Conservation (phyloP, 1,140 invertebrate genomes). For the Leptopilina boulardi region DNA sequence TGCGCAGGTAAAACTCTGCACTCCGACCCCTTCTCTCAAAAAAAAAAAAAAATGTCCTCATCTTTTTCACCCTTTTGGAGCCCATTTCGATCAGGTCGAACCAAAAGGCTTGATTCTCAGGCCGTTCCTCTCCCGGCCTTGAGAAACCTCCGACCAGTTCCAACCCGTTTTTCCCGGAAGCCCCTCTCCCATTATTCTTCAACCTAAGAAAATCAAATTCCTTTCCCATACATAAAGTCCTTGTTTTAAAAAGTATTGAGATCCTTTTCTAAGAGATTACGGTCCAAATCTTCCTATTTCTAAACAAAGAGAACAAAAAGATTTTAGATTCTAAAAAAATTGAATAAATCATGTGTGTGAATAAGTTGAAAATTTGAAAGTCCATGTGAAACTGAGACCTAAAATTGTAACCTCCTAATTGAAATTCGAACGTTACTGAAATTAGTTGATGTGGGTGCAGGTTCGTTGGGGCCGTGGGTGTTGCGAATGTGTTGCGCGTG, state of each 20-base stretch:
- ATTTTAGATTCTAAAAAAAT: too few relatives aligned
- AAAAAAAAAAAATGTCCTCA: background rate
- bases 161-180: conserved; percentile 28
- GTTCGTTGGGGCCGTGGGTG: conserved; percentile 2
- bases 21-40: background rate
- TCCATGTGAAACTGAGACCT: background rate
- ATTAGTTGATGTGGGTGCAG: conserved; percentile 13
- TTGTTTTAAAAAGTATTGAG: too few relatives aligned
- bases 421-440: conserved; percentile 11
- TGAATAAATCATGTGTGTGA: too few relatives aligned
- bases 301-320: background rate
- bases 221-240: background rate
- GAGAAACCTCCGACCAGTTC: conserved; percentile 48
- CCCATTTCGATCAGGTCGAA: conserved; percentile 2
- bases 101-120: conserved; percentile 46
- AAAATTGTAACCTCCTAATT: background rate
- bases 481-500: conserved; percentile 46
- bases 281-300: too few relatives aligned
- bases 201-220: background rate
- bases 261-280: too few relatives aligned
- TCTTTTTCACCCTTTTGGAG: conserved; percentile 33
- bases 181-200: background rate
- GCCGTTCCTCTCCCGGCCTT: conserved; percentile 67
- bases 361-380: background rate
- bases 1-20: conserved; percentile 61